phyloP scores from a whole-genome alignment of 1,140 invertebrate genomes.

The Drosophila santomea region DNA sequence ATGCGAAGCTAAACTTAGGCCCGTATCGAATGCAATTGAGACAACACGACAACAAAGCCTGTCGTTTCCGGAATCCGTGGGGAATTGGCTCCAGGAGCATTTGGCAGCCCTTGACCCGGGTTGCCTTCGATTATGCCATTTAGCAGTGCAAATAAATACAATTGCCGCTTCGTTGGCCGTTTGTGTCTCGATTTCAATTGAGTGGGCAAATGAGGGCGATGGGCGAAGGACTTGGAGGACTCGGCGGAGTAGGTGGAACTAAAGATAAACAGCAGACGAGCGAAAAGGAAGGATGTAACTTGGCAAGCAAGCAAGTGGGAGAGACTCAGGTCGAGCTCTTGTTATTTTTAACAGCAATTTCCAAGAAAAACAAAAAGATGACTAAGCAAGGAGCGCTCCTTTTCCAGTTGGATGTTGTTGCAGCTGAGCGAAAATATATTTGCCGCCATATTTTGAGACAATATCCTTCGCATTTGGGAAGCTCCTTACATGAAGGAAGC shows the following conservation, averaged over 20 bases:
- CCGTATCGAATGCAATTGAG: conserved; percentile 13
- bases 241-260: conserved; percentile 47
- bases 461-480: conserved; percentile 60
- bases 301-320: conserved; percentile 53
- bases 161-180: conserved; percentile 50
- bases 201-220: conserved; percentile 21
- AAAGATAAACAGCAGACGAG: conserved; percentile 59
- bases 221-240: background rate
- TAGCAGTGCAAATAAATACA: conserved; percentile 80
- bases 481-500: conserved; percentile 51
- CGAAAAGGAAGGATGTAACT: conserved; percentile 63
- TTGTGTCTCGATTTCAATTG: conserved; percentile 74
- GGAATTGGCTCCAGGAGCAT: conserved; percentile 4
- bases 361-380: conserved; percentile 76
- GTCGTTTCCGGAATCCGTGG: conserved; percentile 2
- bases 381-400: conserved; percentile 24
- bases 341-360: conserved; percentile 82
- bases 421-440: conserved; percentile 74
- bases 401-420: conserved; percentile 37
- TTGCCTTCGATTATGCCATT: conserved; percentile 74
- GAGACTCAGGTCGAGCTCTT: conserved; percentile 68
- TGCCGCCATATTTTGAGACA: conserved; percentile 82
- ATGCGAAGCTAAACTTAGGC: background rate
- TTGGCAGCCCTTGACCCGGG: conserved; percentile 50
- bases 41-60: conserved; percentile 30